Percentiles rank a stretch among this genome's conserved stretches.
phyloP scores from a whole-genome alignment of 2,113 vertebrate species.

The Triplophysa rosa region DNA sequence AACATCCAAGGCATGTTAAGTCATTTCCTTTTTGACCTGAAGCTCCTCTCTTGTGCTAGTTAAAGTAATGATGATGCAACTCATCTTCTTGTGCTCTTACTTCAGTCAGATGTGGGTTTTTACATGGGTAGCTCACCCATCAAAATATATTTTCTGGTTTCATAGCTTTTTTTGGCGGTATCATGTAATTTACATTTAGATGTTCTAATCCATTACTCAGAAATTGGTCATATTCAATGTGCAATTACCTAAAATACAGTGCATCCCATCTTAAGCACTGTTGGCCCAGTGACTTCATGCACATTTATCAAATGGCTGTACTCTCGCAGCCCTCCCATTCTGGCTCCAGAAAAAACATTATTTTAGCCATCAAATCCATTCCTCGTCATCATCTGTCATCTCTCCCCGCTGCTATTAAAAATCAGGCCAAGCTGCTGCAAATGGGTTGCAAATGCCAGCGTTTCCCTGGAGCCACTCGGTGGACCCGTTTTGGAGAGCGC shows the following conservation, averaged over 20 bases:
- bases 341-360: slow-evolving; percentile 24
- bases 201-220: background rate
- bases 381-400: slow-evolving; percentile 53
- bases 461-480: slow-evolving; percentile 48
- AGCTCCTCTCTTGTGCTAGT: background rate
- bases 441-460: slow-evolving; percentile 53
- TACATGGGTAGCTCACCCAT: background rate
- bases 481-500: slow-evolving; percentile 44
- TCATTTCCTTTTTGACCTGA: background rate
- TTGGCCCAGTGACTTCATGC: slow-evolving; percentile 16
- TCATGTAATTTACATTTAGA: slow-evolving; percentile 28
- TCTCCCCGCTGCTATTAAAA: slow-evolving; percentile 49
- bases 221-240: background rate
- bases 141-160: background rate
- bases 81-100: background rate
- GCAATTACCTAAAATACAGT: background rate
- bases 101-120: background rate
- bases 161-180: slow-evolving; percentile 1
- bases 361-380: slow-evolving; percentile 42
- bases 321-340: background rate
- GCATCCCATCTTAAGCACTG: background rate
- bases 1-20: background rate
- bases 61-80: background rate
- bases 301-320: slow-evolving; percentile 16
- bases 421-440: slow-evolving; percentile 50